Evolutionary conservation across 2,797 vertebrate genomes (phyloP).

Genomic region (Bovichtus diacanthus): DNA sequence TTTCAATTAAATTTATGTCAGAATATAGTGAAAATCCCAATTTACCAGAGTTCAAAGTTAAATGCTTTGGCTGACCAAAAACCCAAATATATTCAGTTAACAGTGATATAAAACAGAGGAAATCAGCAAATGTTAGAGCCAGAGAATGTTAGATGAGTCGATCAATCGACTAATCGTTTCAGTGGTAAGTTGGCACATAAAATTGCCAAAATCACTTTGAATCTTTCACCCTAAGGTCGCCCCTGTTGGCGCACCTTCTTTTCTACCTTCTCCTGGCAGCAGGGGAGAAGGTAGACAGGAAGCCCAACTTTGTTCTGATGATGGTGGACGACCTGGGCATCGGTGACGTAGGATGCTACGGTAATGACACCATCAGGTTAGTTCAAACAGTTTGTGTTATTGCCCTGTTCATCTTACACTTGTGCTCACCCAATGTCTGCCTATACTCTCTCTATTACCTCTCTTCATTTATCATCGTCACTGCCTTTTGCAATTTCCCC

Average conservation of each 20-base stretch:
- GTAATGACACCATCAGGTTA: conserved; percentile 92
- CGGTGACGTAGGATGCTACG: conserved; percentile 92
- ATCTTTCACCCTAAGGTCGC: conserved; percentile 40
- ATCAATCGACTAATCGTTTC: neutral
- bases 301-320: conserved; percentile 90
- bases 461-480: neutral
- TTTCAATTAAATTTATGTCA: neutral
- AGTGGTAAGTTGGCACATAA: neutral
- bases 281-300: conserved; percentile 54
- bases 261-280: conserved; percentile 53
- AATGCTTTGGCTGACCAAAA: neutral
- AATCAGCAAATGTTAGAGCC: no score
- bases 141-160: no score
- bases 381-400: neutral
- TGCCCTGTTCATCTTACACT: neutral
- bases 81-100: neutral
- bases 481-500: no score
- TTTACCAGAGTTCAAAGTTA: neutral
- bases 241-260: conserved; percentile 40
- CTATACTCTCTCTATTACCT: neutral
- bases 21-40: neutral
- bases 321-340: conserved; percentile 93
- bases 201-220: neutral
- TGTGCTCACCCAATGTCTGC: neutral
- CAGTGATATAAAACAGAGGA: no score